Evolutionary conservation across 1,140 invertebrate species (phyloP), one percentile per base, ranked within the genome.

Genomic region (Drosophila arawakana): DNA sequence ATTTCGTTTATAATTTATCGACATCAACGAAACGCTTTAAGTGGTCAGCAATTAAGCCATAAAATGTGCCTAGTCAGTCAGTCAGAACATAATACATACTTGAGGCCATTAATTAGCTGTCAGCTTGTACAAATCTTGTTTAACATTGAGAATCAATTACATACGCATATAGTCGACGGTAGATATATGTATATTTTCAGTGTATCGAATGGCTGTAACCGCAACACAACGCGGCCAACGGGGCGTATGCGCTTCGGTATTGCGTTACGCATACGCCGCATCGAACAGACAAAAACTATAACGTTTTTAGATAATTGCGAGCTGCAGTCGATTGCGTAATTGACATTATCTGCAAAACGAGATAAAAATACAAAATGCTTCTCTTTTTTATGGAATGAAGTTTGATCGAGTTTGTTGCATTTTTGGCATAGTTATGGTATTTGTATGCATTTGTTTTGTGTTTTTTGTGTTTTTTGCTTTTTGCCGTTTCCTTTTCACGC

Each of bases 161-260:
- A 43, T 47, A 18, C n/a, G 50, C 50, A 50, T n/a, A 46, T 13
- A 46, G 34, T 57, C 2, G n/a, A 15, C 34, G 35, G 2, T 3
- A 30, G 4, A 57, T 43, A 43, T 43, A 3, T 25, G 9, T 43
- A 2, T 58, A 25, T 58, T 7, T 58, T 15, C 25, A 10, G 39
- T 35, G 25, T 47, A 58, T 44, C 39, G 9, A 43, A 44, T 58
- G 9, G 18, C 55, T 52, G 9, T 7, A 11, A 7, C 9, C 11
- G 11, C n/a, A 43, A 11, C 11, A 43, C 15, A 70, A 7, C 9
- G 9, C 25, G 44, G n/a, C 46, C 67, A 72, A 73, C 73, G 49
- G 60, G 60, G 61, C 73, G 73, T 72, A 76, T 76, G 69, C 60
- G 73, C 60, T 25, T 71, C 30, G 46, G 11, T 46, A 18, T 50